These are phyloP conservation scores for Simalia tracyae DNA, from an alignment of 2,797 vertebrate genomes.

Conservation along the genomic window DNA sequence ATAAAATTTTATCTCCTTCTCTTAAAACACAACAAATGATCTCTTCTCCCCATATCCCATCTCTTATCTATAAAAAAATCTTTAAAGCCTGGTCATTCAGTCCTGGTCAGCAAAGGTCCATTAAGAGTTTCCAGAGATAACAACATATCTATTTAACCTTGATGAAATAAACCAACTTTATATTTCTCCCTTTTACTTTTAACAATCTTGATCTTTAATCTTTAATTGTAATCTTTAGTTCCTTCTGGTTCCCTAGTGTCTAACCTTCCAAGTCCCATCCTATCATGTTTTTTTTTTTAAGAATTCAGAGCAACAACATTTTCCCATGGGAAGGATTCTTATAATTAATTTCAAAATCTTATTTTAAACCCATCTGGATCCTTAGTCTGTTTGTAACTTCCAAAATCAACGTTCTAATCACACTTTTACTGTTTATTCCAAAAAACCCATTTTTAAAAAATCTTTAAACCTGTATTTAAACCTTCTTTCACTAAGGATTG, in stretches of 20 bases:
- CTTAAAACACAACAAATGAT: too few relatives aligned
- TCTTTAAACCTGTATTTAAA: background rate
- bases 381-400: background rate
- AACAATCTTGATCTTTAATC: too few relatives aligned
- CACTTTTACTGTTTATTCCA: background rate
- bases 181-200: too few relatives aligned
- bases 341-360: background rate
- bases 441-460: background rate
- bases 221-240: background rate
- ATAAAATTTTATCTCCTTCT: too few relatives aligned
- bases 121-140: background rate
- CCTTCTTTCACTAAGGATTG: background rate
- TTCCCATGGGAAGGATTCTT: background rate
- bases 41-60: too few relatives aligned
- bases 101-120: background rate
- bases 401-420: background rate
- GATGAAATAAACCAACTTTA: too few relatives aligned
- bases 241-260: background rate
- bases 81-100: too few relatives aligned
- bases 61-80: too few relatives aligned
- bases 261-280: background rate
- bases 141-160: too few relatives aligned
- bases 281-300: background rate
- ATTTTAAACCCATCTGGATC: background rate
- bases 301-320: background rate